Evolutionary conservation across 2,797 vertebrate genomes (phyloP), one percentile per base, ranked within the genome.

Genomic region (Propithecus perrieri): DNA sequence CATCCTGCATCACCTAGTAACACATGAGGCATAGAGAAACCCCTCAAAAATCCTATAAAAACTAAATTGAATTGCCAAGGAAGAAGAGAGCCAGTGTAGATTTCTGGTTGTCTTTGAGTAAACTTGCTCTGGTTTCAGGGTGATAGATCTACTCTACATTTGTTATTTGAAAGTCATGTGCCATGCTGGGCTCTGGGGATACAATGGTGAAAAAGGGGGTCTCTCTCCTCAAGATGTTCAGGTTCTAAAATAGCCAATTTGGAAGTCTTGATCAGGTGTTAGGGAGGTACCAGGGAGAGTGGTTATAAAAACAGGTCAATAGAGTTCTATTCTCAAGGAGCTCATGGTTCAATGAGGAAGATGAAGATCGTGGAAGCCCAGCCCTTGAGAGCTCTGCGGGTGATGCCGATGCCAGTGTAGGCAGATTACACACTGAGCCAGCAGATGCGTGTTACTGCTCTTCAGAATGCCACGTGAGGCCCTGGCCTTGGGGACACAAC

Each of bases 91-190:
- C 35, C 38, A 8, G 30, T 71, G 0, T 48, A 50, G 22, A 80
- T 85, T 83, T 71, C 63, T 92, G 69, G 57, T 95, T 89, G 87
- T 8, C n/a, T 72, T 93, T 81, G 81, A 81, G 69, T 87, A 71
- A 65, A 24, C 69, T 55, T 75, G 33, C 59, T 71, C 24, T 81
- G 81, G 74, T 78, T 94, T 76, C 33, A 83, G 53, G 22, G 12
- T 35, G 10, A 91, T 65, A 74, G 67, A 67, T 48, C 35, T 20
- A 46, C 7, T 86, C 38, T 41, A 63, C 9, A 61, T 57, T 67
- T 91, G 43, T 92, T 87, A 46, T 88, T 50, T 67, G 28, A 79
- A 89, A 81, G 38, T 72, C 1, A 1, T 20, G 17, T 3, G 9
- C 12, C 78, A 22, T 71, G 53, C 78, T 78, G 35, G 43, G 41